Percentiles rank a stretch among this genome's conserved stretches.
Evolutionary conservation across 2,113 vertebrate genomes (phyloP).

Genomic region (Nerophis ophidion): DNA sequence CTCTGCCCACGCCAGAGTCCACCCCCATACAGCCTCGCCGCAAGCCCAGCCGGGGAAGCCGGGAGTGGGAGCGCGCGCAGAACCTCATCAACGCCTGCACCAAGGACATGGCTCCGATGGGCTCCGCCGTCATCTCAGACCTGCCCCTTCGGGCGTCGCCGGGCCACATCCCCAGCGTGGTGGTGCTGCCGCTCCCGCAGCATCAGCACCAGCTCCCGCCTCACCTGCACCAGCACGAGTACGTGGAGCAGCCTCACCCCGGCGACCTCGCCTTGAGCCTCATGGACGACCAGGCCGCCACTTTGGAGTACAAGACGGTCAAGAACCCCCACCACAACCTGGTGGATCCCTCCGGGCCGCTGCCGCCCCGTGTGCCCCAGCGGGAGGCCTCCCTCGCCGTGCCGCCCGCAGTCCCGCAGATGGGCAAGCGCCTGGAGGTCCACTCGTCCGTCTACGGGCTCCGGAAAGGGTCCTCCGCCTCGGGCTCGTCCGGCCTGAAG

Average conservation of each 20-base stretch:
- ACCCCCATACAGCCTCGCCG: constrained; percentile 95
- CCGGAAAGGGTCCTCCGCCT: constrained; percentile 77
- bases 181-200: constrained; percentile 83
- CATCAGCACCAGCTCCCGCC: constrained; percentile 81
- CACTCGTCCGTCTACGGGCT: constrained; percentile 86
- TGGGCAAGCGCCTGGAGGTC: constrained; percentile 90
- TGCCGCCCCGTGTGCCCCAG: constrained; percentile 93
- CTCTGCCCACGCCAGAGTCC: constrained; percentile 91
- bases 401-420: constrained; percentile 81
- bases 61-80: constrained; percentile 96
- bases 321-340: constrained; percentile 86
- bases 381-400: constrained; percentile 87
- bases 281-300: constrained; percentile 87
- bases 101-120: constrained; percentile 87
- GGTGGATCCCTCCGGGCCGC: constrained; percentile 78
- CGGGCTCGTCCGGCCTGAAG: constrained; percentile 78
- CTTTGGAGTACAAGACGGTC: constrained; percentile 92
- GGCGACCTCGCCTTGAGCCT: constrained; percentile 71
- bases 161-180: constrained; percentile 92
- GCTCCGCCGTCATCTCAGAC: constrained; percentile 86
- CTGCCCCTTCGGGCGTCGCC: constrained; percentile 90
- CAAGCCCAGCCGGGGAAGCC: constrained; percentile 87
- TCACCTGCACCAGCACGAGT: constrained; percentile 87
- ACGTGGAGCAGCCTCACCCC: constrained; percentile 91
- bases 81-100: constrained; percentile 96